Conservation (phyloP, 2,888 invertebrate genomes). For the Andrena chrysosceles region DNA sequence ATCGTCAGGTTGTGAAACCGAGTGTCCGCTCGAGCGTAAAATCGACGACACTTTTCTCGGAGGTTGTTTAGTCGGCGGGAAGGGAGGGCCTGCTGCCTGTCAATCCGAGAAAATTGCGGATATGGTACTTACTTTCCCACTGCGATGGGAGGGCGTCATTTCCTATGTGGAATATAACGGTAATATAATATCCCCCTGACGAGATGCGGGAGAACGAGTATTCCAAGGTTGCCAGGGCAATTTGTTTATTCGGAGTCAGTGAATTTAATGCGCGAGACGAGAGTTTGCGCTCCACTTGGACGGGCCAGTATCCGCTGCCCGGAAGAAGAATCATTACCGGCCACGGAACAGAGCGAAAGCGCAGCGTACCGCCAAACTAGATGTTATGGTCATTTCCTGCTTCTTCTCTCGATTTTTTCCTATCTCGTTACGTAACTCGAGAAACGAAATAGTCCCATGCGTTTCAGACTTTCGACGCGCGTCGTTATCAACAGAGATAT, state of each 20-base stretch:
- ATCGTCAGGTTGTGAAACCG: neutral
- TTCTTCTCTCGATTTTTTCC: no score
- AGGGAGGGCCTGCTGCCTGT: neutral
- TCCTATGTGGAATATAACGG: conserved; percentile 2
- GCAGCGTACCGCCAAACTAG: neutral
- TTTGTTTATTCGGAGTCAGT: conserved; percentile 22
- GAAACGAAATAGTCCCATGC: no score
- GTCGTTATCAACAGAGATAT: no score
- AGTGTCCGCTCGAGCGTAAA: neutral
- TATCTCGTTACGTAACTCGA: no score
- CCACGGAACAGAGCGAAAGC: neutral
- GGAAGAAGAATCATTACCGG: neutral
- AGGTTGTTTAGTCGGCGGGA: neutral
- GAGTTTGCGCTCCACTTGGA: neutral
- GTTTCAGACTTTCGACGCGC: no score
- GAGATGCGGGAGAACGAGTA: conserved; percentile 19
- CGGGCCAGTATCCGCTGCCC: neutral
- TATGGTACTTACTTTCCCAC: neutral
- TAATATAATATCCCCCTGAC: neutral
- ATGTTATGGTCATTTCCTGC: no score
- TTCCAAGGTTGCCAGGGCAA: conserved; percentile 31
- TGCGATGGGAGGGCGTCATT: conserved; percentile 14
- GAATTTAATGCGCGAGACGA: neutral
- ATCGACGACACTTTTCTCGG: conserved; percentile 2
- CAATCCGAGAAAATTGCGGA: conserved; percentile 21